Percentiles rank a stretch among this genome's conserved stretches.
phyloP scores from a whole-genome alignment of 2,797 vertebrate species.

The Streptopelia turtur region DNA sequence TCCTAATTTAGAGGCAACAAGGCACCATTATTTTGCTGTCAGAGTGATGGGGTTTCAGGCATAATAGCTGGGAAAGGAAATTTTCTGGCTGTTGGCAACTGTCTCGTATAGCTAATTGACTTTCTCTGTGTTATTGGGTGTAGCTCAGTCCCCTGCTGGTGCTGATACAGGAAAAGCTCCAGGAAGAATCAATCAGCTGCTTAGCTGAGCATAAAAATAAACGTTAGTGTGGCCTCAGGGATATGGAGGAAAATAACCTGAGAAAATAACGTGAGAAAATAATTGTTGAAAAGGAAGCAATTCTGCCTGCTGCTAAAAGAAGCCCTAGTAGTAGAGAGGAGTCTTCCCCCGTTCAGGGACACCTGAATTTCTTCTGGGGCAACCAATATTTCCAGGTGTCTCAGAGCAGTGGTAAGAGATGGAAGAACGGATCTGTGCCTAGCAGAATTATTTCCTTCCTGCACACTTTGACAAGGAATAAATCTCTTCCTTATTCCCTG shows the following conservation, averaged over 20 bases:
- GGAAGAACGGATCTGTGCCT: background rate
- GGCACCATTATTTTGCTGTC: background rate
- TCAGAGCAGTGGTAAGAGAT: background rate
- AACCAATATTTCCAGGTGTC: background rate
- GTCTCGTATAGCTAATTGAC: background rate
- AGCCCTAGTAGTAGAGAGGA: background rate
- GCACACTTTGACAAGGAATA: background rate
- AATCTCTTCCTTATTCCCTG: background rate
- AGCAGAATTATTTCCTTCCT: slow-evolving; percentile 2
- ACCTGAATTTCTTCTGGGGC: background rate
- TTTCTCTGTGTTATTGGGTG: background rate
- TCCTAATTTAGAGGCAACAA: background rate
- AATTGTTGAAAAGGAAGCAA: slow-evolving; percentile 18
- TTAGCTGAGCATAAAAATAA: slow-evolving; percentile 37
- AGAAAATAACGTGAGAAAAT: slow-evolving; percentile 52
- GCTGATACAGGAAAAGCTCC: background rate
- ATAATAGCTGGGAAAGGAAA: background rate
- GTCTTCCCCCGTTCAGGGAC: background rate
- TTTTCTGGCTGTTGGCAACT: background rate
- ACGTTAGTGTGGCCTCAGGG: background rate
- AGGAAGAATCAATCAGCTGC: slow-evolving; percentile 35
- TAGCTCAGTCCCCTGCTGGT: background rate
- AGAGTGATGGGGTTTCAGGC: background rate
- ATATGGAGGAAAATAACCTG: background rate
- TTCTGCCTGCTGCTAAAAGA: background rate